Evolutionary conservation across 2,888 invertebrate genomes (phyloP), one percentile per base, ranked within the genome.

Genomic region (Cheilosia vernalis): DNA sequence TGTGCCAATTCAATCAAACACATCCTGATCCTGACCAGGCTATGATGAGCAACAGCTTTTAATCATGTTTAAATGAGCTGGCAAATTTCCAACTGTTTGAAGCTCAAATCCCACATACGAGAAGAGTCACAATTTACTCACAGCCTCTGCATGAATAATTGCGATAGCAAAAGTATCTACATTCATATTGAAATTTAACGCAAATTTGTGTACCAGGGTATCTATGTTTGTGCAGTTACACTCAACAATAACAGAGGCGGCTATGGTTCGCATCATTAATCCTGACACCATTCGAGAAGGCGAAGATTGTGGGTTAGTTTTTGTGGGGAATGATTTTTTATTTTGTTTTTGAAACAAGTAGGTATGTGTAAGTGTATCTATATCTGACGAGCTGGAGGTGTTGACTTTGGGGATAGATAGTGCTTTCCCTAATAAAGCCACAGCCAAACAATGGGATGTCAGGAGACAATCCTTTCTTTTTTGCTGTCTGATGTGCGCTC

Each of bases 241-340:
- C 21, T 40, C 40, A 40, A 9, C 55, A 49, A 63, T 63, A 55
- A 56, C 61, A 70, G 70, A 58, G 21, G 37, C 9, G 30, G 30
- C 30, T 30, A 64, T 74, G 58, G 47, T 63, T 81, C 76, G 60
- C 70, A 76, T 85, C 74, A 81, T 85, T 81, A 85, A 85, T 85
- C 69, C 80, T 56, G 81, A 85, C 76, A 81, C 81, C 64, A 64
- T 80, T 79, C 69, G 40, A 60, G 79, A 79, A 10, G 13, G 37
- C 37, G 49, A n/a, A 44, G 17, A n/a, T n/a, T 17, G 33, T 49
- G 30, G 55, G 55, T 63, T 10, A 24, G 24, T 49, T 17, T 49
- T 10, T 24, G 58, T 13, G 4, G 30, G 10, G 9, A 5, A 27
- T 15, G 1, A n/a, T 17, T 24, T 37, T 17, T 51, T 61, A 4